Base-by-base conservation (phyloP, 2,888 invertebrate genomes). In the Andrena camellia region DNA sequence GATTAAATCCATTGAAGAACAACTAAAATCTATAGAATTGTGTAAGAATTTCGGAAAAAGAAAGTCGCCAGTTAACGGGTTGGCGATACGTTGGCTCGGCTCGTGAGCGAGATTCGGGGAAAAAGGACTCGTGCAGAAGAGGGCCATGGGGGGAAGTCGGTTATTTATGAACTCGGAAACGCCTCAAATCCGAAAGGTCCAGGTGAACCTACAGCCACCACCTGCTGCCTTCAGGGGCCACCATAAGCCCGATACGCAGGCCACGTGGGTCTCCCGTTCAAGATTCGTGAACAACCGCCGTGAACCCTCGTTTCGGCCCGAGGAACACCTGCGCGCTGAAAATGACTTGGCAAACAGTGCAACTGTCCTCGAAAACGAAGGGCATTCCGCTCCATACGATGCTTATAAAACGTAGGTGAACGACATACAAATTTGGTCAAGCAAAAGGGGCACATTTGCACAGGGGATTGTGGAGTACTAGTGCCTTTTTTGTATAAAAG, bases 131-230 rank as follows among this genome's bases (percentile, higher is more conserved):
- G 60, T 26, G 57, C 31, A 23, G 35, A 62, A 66, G 67, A 54
- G 8, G 33, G 42, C 33, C 48, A 33, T 29, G 48, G 17, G 72
- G 72, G 74, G 63, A 68, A 75, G 80, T 80, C 78, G 33, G 85
- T 88, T 87, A 88, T 88, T 86, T 89, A 86, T 85, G 86, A 83
- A 81, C 54, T 86, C 76, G 86, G 79, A 83, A 87, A 84, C 77
- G 78, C 75, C 73, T 69, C 66, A 87, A 83, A 86, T 82, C 84
- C 54, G 78, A 79, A 75, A 84, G 84, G 84, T 86, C 91, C 91
- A 91, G 90, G 90, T 91, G 90, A 90, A 80, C 75, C 86, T 82
- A 74, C 78, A 72, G 83, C 57, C 87, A 89, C 89, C 91, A 91
- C 91, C 91, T 91, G 91, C 91, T 89, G 91, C 87, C 89, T 83